Evolutionary conservation across 2,113 vertebrate genomes (phyloP), one percentile per base, ranked within the genome.

Genomic region (Arenaria interpres): DNA sequence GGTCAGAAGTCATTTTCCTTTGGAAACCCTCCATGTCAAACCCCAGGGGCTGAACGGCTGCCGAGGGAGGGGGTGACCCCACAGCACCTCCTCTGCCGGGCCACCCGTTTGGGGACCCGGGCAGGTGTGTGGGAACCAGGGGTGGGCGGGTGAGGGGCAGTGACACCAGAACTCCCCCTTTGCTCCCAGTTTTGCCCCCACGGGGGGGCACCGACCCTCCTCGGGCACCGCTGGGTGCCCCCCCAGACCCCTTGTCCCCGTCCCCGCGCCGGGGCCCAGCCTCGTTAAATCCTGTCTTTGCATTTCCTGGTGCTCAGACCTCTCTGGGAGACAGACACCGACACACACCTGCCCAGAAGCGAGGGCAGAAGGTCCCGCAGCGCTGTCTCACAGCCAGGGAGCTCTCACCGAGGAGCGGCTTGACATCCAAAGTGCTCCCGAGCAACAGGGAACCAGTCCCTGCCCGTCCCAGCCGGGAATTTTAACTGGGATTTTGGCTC

Each of bases 381-480:
- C n/a, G n/a, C n/a, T n/a, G n/a, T n/a, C n/a, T n/a, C n/a, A n/a
- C n/a, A n/a, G 41, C 57, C 74, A 14, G 9, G 15, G 60, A 41
- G 35, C 22, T 83, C 71, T 79, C n/a, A 53, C 45, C 23, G 43
- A 39, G 59, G 11, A 37, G 18, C 6, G 4, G 6, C 78, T 68
- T 50, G 13, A 33, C 79, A 30, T n/a, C 63, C 79, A 19, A 54
- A 35, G 71, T 30, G 53, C 71, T 82, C 28, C 6, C 10, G 16
- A 24, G 37, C 67, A 53, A 14, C 35, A 82, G 71, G 78, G 76
- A 69, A 60, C 39, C 50, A 4, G n/a, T 8, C 39, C 75, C 50
- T 7, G 28, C 35, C 5, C 22, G 1, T 27, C 22, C 23, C 46
- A 7, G 2, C 1, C 48, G 33, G 3, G 2, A 4, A 18, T 39